Percentiles rank a stretch among this genome's conserved stretches.
Evolutionary conservation across 2,888 invertebrate genomes (phyloP).

Genomic region (Fragum sueziense): DNA sequence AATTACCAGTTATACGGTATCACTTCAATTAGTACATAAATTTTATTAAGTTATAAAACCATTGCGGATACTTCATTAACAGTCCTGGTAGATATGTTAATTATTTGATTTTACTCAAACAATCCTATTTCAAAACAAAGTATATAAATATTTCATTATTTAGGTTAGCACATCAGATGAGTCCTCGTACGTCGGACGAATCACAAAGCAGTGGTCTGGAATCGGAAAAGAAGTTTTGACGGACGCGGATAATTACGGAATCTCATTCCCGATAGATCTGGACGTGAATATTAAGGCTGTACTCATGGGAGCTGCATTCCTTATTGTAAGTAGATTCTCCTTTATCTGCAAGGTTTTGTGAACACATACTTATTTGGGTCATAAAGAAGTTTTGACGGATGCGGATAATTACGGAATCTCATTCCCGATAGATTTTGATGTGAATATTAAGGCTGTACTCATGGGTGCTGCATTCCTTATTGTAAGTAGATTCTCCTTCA

Average conservation of each 20-base stretch:
- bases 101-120: too few species aligned
- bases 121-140: too few species aligned
- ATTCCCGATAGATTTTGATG: slow-evolving; percentile 95
- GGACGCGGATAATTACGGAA: slow-evolving; percentile 93
- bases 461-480: slow-evolving; percentile 92
- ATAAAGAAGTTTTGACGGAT: slow-evolving; percentile 92
- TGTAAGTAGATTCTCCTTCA: slow-evolving; percentile 84
- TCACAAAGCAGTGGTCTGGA: slow-evolving; percentile 95
- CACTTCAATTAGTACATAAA: too few species aligned
- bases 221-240: slow-evolving; percentile 91
- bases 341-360: too few species aligned
- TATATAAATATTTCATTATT: too few species aligned
- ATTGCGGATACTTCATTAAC: too few species aligned
- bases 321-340: slow-evolving; percentile 86
- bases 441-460: slow-evolving; percentile 90
- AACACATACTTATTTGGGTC: too few species aligned
- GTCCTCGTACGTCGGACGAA: slow-evolving; percentile 90
- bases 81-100: too few species aligned
- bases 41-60: too few species aligned
- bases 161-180: slow-evolving; percentile 91
- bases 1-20: too few species aligned
- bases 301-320: slow-evolving; percentile 90
- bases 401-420: slow-evolving; percentile 94
- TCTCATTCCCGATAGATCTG: slow-evolving; percentile 94
- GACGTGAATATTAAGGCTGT: slow-evolving; percentile 92